These are phyloP conservation scores for Scomber colias DNA, from an alignment of 2,113 vertebrate genomes.

Conservation along the genomic window DNA sequence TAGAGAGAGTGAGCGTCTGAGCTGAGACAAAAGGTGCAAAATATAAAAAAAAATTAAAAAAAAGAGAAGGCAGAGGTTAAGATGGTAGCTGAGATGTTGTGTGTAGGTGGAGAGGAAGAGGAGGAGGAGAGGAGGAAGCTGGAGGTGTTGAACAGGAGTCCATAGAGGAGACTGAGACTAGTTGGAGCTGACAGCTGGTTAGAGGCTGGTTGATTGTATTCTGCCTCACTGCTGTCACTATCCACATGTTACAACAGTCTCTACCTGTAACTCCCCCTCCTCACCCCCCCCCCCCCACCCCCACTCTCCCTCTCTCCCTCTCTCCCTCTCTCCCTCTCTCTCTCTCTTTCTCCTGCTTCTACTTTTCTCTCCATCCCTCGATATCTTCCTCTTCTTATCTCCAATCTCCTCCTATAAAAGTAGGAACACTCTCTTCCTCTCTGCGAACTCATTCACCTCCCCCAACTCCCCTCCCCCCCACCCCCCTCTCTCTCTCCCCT, in stretches of 20 bases:
- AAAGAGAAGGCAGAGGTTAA: conserved; percentile 27
- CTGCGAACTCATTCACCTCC: conserved; percentile 16
- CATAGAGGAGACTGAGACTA: conserved; percentile 42
- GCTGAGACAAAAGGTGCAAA: conserved; percentile 38
- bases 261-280: conserved; percentile 38
- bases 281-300: neutral
- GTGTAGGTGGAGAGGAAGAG: too few species aligned
- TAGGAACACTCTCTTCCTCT: conserved; percentile 37
- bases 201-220: conserved; percentile 55
- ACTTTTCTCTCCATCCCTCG: conserved; percentile 28
- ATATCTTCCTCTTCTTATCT: conserved; percentile 31
- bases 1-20: conserved; percentile 42
- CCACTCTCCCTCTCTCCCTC: too few species aligned
- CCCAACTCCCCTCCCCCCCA: neutral
- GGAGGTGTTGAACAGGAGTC: conserved; percentile 15
- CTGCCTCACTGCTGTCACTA: conserved; percentile 42
- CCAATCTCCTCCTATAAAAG: conserved; percentile 35
- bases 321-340: neutral
- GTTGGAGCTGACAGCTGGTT: conserved; percentile 68
- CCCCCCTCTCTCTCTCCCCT: neutral
- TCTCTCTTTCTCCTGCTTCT: neutral
- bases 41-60: neutral
- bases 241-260: conserved; percentile 40
- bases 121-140: neutral
- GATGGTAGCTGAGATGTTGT: conserved; percentile 51